phyloP scores from a whole-genome alignment of 2,888 invertebrate species.

The Limnephilus rhombicus region DNA sequence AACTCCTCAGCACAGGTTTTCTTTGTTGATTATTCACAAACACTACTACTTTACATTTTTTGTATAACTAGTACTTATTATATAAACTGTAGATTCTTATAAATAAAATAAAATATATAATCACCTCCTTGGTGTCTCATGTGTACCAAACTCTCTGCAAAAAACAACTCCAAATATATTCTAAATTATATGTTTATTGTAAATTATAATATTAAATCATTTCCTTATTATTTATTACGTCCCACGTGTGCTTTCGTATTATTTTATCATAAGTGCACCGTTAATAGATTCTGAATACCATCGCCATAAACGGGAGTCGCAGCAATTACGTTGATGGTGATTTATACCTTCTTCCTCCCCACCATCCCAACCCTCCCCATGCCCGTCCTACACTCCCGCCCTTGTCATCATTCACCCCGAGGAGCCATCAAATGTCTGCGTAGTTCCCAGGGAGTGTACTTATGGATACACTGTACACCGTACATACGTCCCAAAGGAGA shows the following conservation, averaged over 20 bases:
- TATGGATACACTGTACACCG: neutral
- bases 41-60: too few species aligned
- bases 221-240: neutral
- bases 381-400: neutral
- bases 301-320: neutral
- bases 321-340: constrained; percentile 23
- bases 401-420: neutral
- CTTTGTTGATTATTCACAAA: too few species aligned
- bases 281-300: constrained; percentile 6
- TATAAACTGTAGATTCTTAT: too few species aligned
- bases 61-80: too few species aligned
- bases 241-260: neutral
- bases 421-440: neutral
- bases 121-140: too few species aligned
- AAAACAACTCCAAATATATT: too few species aligned
- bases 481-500: neutral
- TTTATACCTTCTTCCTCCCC: neutral
- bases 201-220: neutral
- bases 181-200: too few species aligned
- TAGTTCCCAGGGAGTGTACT: neutral
- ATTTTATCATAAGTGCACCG: neutral
- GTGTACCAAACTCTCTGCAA: too few species aligned
- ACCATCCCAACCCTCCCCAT: neutral
- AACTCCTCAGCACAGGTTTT: too few species aligned
- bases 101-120: too few species aligned